These are phyloP conservation scores for Aegithalos caudatus DNA, from an alignment of 2,113 vertebrate species.

Conservation along the genomic window DNA sequence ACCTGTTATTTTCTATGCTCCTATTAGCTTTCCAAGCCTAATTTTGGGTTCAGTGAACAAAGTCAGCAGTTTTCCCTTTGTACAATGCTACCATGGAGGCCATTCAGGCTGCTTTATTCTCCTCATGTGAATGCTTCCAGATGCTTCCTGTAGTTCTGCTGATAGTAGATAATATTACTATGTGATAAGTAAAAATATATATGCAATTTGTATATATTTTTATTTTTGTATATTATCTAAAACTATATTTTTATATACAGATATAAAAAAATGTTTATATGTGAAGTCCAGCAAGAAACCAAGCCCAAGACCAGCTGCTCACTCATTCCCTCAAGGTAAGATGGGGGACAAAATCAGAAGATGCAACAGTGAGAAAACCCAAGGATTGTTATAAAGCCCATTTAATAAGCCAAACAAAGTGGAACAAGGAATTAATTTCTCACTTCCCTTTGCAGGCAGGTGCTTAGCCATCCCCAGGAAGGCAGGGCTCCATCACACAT, in stretches of 20 bases:
- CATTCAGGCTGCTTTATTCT: not conserved
- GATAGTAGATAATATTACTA: not conserved
- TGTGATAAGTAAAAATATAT: too few relatives aligned
- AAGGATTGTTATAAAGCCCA: not conserved
- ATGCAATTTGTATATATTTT: not conserved
- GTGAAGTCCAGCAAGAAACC: not conserved
- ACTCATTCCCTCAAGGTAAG: not conserved
- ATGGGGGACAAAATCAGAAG: not conserved
- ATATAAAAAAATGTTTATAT: not conserved
- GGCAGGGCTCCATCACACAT: not conserved
- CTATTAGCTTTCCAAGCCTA: not conserved
- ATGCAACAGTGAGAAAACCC: not conserved
- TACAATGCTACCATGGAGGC: not conserved
- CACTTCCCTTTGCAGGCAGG: not conserved
- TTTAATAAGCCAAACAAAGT: not conserved
- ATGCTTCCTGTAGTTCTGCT: not conserved
- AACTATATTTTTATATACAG: not conserved
- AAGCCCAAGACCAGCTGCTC: not conserved
- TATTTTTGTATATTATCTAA: not conserved
- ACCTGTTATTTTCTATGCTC: not conserved
- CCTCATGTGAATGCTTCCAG: not conserved
- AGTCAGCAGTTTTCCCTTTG: not conserved
- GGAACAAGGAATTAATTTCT: not conserved
- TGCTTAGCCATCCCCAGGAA: not conserved
- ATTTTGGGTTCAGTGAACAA: not conserved